These are phyloP conservation scores for Gymnoscopelus braueri DNA, from an alignment of 2,797 vertebrate genomes.

Conservation along the genomic window DNA sequence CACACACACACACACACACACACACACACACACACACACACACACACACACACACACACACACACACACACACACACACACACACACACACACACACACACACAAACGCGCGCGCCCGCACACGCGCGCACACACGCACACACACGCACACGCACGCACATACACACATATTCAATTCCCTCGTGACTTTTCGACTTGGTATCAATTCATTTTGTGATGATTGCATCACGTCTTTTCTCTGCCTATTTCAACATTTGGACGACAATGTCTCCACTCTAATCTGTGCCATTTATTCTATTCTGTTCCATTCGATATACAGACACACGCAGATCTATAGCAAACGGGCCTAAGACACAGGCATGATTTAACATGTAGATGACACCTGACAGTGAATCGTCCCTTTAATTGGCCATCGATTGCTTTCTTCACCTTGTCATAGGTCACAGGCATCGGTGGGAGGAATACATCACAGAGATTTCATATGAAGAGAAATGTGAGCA, in stretches of 20 bases:
- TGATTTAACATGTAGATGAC: slow-evolving; percentile 32
- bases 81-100: slow-evolving; percentile 19
- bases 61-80: slow-evolving; percentile 42
- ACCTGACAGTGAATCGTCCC: slow-evolving; percentile 43
- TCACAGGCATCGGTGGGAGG: slow-evolving; percentile 48
- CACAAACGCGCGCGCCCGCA: slow-evolving; percentile 40
- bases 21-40: neutral
- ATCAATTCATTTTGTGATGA: too few species aligned
- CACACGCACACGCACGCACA: too few species aligned
- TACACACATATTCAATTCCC: too few species aligned
- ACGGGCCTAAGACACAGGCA: slow-evolving; percentile 37
- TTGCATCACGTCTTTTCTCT: too few species aligned
- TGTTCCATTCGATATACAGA: neutral
- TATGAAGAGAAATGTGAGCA: slow-evolving; percentile 4
- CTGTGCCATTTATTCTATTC: too few species aligned
- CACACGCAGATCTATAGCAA: slow-evolving; percentile 24
- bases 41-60: neutral
- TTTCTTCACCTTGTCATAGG: slow-evolving; percentile 29
- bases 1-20: too few species aligned
- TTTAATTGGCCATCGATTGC: slow-evolving; percentile 50
- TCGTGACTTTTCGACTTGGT: too few species aligned
- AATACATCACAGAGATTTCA: slow-evolving; percentile 43
- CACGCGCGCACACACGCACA: slow-evolving; percentile 10
- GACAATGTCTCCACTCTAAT: too few species aligned
- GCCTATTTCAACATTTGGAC: too few species aligned